Evolutionary conservation across 2,888 invertebrate species (phyloP).

Genomic region (Trimorus sp.): DNA sequence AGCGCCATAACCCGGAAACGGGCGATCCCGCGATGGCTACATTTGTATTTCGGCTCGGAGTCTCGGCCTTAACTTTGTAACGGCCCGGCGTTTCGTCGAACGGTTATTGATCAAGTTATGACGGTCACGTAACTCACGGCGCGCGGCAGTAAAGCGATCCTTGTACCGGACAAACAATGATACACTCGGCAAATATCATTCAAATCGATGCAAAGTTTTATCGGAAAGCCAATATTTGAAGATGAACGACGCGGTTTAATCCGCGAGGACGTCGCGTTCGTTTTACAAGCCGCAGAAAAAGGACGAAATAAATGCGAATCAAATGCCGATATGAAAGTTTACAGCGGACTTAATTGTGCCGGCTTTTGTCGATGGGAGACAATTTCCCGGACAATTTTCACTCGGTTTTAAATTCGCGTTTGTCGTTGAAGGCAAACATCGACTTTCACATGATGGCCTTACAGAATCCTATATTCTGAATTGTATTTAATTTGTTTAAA

Average conservation of each 20-base stretch:
- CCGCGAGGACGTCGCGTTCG: conserved; percentile 18
- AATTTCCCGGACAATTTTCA: too few species aligned
- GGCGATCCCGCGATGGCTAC: conserved; percentile 22
- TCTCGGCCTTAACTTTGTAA: conserved; percentile 45
- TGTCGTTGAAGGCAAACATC: too few species aligned
- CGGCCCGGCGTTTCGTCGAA: conserved; percentile 43
- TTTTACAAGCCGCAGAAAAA: conserved; percentile 4
- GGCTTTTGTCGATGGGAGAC: background rate
- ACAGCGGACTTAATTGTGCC: conserved; percentile 12
- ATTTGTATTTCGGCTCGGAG: conserved; percentile 48
- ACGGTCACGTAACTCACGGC: conserved; percentile 48
- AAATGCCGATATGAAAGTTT: conserved; percentile 13
- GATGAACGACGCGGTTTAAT: conserved; percentile 37
- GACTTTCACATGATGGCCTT: too few species aligned
- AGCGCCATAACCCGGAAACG: conserved; percentile 29
- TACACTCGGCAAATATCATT: conserved; percentile 47
- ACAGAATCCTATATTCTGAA: too few species aligned
- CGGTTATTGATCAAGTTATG: conserved; percentile 59
- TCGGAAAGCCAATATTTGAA: conserved; percentile 49
- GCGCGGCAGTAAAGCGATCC: conserved; percentile 32
- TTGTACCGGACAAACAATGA: conserved; percentile 48
- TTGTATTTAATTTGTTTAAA: too few species aligned
- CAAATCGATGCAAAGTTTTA: conserved; percentile 58
- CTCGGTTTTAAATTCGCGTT: too few species aligned
- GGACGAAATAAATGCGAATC: conserved; percentile 20